Base-by-base conservation (phyloP, 1,140 invertebrate species). In the Lepidurus arcticus region DNA sequence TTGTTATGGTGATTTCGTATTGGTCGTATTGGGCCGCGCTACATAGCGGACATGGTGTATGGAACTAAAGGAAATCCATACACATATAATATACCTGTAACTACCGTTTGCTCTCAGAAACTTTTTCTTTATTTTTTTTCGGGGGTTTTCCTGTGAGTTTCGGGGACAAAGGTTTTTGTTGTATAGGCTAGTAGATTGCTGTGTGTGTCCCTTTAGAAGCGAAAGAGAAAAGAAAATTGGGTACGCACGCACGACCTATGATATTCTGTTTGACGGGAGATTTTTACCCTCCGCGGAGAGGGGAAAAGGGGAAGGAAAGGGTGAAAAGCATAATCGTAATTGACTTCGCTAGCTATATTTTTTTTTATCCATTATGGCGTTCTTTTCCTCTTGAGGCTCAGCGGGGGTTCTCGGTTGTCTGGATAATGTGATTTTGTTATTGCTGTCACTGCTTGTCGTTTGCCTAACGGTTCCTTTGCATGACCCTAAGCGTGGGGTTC, bases 21-120 rank as follows among this genome's bases (percentile, higher is more conserved):
- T n/a, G n/a, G n/a, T 24, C n/a, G 3, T 73, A 24, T n/a, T 24
- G 65, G 65, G 65, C 65, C 65, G n/a, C 24, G n/a, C n/a, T 73
- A 73, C 65, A 73, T 73, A 5, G 24, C 24, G 24, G 3, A 73
- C n/a, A n/a, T 73, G n/a, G 65, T 73, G 65, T 73, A 16, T 65
- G 53, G 53, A 7, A n/a, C 53, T 65, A 65, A 65, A 65, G 53
- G 53, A 65, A 65, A 65, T 65, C 53, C 21, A 65, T 65, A 21
- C n/a, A 13, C 16, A 3, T 65, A n/a, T 65, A 65, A 65, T 65
- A 21, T 65, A 65, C 53, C 53, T 65, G 53, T 7, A 16, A 65
- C 53, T 65, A 65, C 53, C 53, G n/a, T 65, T 65, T 65, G 53
- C 45, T 65, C 21, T 65, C 13, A 13, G 16, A 21, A 65, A 1